phyloP scores from a whole-genome alignment of 2,113 vertebrate species.

The Corvus cornix region DNA sequence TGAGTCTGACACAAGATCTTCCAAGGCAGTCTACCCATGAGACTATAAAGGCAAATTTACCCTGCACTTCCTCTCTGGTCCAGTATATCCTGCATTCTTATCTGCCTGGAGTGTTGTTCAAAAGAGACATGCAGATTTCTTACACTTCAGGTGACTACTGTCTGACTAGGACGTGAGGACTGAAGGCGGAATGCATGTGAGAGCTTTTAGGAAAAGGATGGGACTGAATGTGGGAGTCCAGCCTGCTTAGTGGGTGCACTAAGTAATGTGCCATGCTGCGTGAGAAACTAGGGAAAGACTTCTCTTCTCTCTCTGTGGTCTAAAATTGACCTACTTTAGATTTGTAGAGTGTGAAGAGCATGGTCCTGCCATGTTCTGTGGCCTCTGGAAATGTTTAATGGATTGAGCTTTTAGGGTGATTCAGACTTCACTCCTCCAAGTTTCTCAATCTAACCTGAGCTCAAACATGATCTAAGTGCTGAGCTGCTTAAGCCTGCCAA shows the following conservation, averaged over 20 bases:
- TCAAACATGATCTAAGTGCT: conserved; percentile 57
- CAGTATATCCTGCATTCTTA: background rate
- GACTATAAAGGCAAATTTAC: background rate
- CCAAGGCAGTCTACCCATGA: background rate
- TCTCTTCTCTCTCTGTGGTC: background rate
- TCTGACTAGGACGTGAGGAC: background rate
- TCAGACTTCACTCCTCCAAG: conserved; percentile 17
- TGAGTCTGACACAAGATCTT: background rate
- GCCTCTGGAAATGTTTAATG: conserved; percentile 11
- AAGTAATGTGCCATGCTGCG: rapidly evolving
- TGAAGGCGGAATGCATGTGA: background rate
- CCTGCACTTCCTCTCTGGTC: background rate
- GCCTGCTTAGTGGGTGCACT: background rate
- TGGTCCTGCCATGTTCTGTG: background rate
- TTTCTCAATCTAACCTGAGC: conserved; percentile 49
- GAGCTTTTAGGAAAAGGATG: background rate
- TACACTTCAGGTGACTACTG: background rate
- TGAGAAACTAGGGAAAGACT: background rate
- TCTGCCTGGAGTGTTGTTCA: background rate
- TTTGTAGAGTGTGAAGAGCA: background rate
- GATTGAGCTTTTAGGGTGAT: conserved; percentile 1
- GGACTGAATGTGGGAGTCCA: background rate
- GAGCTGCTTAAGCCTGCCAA: conserved; percentile 20
- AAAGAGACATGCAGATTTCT: background rate
- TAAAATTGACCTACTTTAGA: background rate